These are phyloP conservation scores for Lasiommata megera DNA, from an alignment of 2,888 invertebrate species.

Conservation along the genomic window DNA sequence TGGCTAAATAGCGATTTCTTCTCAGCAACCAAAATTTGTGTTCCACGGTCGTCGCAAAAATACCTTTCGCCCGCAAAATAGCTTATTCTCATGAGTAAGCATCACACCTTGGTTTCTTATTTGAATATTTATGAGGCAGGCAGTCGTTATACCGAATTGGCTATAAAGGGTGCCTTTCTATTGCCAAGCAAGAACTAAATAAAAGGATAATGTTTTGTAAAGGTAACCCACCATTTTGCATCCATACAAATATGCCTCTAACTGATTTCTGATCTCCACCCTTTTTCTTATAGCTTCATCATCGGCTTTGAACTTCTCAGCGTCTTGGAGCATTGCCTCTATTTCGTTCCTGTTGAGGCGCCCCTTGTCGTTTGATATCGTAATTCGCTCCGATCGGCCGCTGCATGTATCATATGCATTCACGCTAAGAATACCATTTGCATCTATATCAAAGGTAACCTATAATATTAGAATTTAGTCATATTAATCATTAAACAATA, in stretches of 20 bases:
- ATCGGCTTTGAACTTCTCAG: constrained; percentile 88
- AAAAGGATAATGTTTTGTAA: not conserved
- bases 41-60: no score
- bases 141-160: no score
- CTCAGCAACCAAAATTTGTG: no score
- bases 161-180: no score
- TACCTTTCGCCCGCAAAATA: no score
- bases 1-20: no score
- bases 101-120: no score
- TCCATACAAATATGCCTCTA: constrained; percentile 88
- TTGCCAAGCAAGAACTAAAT: not conserved
- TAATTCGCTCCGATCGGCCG: constrained; percentile 89
- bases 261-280: constrained; percentile 86
- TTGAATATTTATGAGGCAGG: no score
- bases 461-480: constrained; percentile 54
- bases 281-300: constrained; percentile 86
- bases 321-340: constrained; percentile 91
- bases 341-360: constrained; percentile 93
- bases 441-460: constrained; percentile 93
- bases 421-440: constrained; percentile 93
- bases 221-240: constrained; percentile 60
- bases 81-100: no score
- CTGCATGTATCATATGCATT: constrained; percentile 90
- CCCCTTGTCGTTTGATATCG: constrained; percentile 93
- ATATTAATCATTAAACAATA: no score